A percentile compares a stretch with the other conserved stretches of the same genome.
Conservation (phyloP, 2,797 vertebrate species). For the Trichosurus vulpecula region DNA sequence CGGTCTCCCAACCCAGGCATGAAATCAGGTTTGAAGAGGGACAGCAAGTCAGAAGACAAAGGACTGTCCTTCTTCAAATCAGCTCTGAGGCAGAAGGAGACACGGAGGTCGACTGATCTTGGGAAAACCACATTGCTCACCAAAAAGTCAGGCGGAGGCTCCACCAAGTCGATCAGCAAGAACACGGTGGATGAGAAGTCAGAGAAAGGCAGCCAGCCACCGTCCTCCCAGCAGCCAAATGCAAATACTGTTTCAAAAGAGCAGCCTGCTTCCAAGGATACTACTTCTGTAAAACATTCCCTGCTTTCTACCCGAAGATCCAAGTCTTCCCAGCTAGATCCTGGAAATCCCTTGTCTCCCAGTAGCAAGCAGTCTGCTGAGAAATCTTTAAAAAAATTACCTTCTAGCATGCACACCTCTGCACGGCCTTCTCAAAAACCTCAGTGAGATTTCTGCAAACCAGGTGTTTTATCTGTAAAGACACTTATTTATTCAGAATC, state of each 20-base stretch:
- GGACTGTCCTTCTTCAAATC: slow-evolving; percentile 97
- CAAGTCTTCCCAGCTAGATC: slow-evolving; percentile 93
- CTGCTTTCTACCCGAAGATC: slow-evolving; percentile 92
- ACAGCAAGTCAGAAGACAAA: slow-evolving; percentile 96
- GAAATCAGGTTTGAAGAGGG: slow-evolving; percentile 88
- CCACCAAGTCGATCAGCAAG: slow-evolving; percentile 87
- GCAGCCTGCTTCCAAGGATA: slow-evolving; percentile 87
- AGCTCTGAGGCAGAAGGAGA: slow-evolving; percentile 95
- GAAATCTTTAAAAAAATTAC: slow-evolving; percentile 91
- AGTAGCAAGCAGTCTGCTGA: slow-evolving; percentile 90
- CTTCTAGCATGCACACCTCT: slow-evolving; percentile 93
- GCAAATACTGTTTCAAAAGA: slow-evolving; percentile 82
- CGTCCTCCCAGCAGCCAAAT: slow-evolving; percentile 73
- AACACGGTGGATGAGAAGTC: slow-evolving; percentile 78
- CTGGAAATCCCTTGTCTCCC: slow-evolving; percentile 86
- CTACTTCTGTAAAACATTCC: slow-evolving; percentile 90
- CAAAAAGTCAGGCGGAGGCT: slow-evolving; percentile 89
- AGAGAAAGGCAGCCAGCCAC: slow-evolving; percentile 72
- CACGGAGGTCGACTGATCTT: slow-evolving; percentile 93
- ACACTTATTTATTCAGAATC: slow-evolving; percentile 89
- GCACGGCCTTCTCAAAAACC: slow-evolving; percentile 92
- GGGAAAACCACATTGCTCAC: slow-evolving; percentile 92
- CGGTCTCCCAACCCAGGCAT: slow-evolving; percentile 88
- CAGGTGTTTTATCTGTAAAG: slow-evolving; percentile 86
- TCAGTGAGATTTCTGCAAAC: slow-evolving; percentile 88